Evolutionary conservation across 1,140 invertebrate species (phyloP).

Genomic region (Lepidostoma basale): DNA sequence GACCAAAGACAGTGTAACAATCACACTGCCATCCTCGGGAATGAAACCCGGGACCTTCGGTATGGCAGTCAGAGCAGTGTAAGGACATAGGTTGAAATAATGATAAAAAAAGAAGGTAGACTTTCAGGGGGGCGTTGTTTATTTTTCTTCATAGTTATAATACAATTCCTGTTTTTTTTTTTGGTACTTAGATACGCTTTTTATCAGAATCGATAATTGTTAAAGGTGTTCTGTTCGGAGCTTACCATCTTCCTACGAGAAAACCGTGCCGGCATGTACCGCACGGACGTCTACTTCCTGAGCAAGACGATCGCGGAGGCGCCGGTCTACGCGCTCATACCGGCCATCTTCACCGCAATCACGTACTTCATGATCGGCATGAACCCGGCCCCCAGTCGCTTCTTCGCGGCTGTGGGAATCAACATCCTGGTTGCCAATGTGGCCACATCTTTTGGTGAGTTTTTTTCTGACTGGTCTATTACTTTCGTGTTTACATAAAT

Average conservation of each 20-base stretch:
- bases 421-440: conserved; percentile 87
- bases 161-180: conserved; percentile 42
- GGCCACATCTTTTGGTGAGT: conserved; percentile 87
- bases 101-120: no score
- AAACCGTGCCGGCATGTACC: conserved; percentile 90
- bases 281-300: conserved; percentile 91
- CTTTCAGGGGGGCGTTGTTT: no score
- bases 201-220: no score
- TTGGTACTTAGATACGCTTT: conserved; percentile 39
- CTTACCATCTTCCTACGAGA: conserved; percentile 91
- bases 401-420: conserved; percentile 76
- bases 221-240: conserved; percentile 91
- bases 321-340: conserved; percentile 81
- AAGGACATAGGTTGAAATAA: no score
- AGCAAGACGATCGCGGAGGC: conserved; percentile 90
- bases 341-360: conserved; percentile 82
- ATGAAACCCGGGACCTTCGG: no score
- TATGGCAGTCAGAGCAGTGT: no score
- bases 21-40: no score
- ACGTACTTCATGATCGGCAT: conserved; percentile 89
- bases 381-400: conserved; percentile 72
- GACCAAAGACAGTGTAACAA: no score
- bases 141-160: conserved; percentile 8
- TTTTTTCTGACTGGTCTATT: no score
- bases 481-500: no score